Conservation (phyloP, 2,888 invertebrate genomes). For the Synergus itoensis region DNA sequence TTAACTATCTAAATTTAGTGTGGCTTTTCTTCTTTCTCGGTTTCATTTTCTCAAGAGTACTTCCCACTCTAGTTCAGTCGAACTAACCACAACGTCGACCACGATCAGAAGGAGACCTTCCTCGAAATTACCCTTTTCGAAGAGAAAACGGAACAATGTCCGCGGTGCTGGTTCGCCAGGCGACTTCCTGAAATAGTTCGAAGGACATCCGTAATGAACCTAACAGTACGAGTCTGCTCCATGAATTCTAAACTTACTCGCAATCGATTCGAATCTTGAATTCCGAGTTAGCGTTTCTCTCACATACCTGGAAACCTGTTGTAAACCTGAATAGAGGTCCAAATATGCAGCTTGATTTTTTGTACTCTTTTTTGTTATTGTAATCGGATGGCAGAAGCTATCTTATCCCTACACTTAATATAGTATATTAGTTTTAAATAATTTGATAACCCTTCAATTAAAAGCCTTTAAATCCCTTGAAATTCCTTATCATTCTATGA, state of each 20-base stretch:
- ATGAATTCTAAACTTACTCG: slow-evolving; percentile 36
- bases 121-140: slow-evolving; percentile 28
- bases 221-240: slow-evolving; percentile 13
- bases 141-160: slow-evolving; percentile 34
- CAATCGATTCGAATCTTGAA: slow-evolving; percentile 17
- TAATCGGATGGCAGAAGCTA: no score
- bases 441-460: no score
- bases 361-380: no score
- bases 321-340: no score
- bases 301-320: neutral
- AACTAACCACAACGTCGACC: slow-evolving; percentile 53
- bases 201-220: slow-evolving; percentile 25
- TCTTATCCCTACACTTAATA: no score
- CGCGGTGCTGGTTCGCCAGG: slow-evolving; percentile 15
- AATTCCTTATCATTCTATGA: no score
- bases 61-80: slow-evolving; percentile 51
- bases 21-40: slow-evolving; percentile 21
- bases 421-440: no score
- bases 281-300: neutral
- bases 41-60: slow-evolving; percentile 26
- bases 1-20: slow-evolving; percentile 34
- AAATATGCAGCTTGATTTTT: no score
- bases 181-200: slow-evolving; percentile 39
- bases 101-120: slow-evolving; percentile 50
- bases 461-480: no score